Base-by-base conservation (phyloP, 1,140 invertebrate genomes). In the Apis dorsata region DNA sequence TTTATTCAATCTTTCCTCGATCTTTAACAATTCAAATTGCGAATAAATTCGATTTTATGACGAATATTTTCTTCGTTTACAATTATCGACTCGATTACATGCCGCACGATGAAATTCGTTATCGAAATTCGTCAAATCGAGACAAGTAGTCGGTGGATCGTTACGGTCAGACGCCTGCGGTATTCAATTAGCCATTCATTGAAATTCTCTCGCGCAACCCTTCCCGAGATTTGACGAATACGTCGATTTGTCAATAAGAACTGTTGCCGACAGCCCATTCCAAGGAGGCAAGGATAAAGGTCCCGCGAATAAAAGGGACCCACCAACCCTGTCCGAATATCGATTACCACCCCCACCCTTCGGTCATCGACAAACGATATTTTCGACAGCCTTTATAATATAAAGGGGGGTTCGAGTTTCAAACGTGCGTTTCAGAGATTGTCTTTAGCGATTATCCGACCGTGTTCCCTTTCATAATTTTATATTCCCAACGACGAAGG, bases 191-290 rank as follows among this genome's bases (percentile, higher is more conserved):
- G 51, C 63, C 51, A 75, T 81, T 81, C 63, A 60, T 68, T 72
- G 71, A 68, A 68, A 81, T 68, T 68, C 28, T 13, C 34, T 60
- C 5, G 28, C 53, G 28, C 28, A 34, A 2, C 28, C 60, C 62
- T 19, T 44, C 19, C n/a, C 55, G 49, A 19, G 60, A 55, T 72
- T 80, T 55, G 51, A 80, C 55, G 68, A 53, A 80, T 72, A 73
- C 78, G 60, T 12, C 69, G 59, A 72, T 63, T 80, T 49, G 59
- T 73, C 49, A 73, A 80, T 80, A 70, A 80, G 59, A 73, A 80
- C 59, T 49, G 78, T 73, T 24, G 8, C 69, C 15, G 78, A 44
- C 78, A 55, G 69, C 19, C 57, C 13, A 55, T 72, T 21, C 17
- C n/a, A 44, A 44, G 11, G 15, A 51, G 55, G 53, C 51, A 15